Evolutionary conservation across 2,888 invertebrate genomes (phyloP).

Genomic region (Microctonus aethiopoides): DNA sequence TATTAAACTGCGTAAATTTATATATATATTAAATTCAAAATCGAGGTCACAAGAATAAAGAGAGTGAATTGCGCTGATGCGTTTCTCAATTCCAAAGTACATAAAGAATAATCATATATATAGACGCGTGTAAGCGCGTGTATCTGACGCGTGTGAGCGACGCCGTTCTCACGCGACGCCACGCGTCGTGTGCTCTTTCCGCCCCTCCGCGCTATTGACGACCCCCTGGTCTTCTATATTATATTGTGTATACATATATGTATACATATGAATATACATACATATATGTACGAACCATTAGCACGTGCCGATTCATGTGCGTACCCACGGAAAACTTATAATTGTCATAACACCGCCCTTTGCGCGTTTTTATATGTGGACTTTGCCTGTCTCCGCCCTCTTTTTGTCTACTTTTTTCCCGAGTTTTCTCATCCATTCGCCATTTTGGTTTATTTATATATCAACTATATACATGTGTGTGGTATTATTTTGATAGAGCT

Average conservation of each 20-base stretch:
- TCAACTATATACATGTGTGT: too few relatives aligned
- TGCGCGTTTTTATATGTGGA: conserved; percentile 1
- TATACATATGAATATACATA: neutral
- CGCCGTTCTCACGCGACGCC: conserved; percentile 64
- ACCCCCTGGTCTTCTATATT: conserved; percentile 27
- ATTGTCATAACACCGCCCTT: conserved; percentile 61
- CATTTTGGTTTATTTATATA: neutral
- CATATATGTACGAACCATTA: conserved; percentile 8
- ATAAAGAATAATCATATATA: neutral
- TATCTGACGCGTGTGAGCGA: conserved; percentile 62
- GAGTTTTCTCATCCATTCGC: neutral
- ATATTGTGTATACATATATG: neutral
- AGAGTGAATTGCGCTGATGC: neutral
- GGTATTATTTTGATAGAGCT: neutral
- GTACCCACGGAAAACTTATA: conserved; percentile 60
- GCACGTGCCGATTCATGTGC: conserved; percentile 55
- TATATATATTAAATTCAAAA: neutral
- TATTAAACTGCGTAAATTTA: neutral
- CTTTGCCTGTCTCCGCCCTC: neutral
- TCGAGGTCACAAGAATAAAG: conserved; percentile 3
- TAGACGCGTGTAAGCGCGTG: conserved; percentile 39
- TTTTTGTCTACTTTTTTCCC: conserved; percentile 3
- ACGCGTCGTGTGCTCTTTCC: conserved; percentile 49
- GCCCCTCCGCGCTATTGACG: conserved; percentile 32
- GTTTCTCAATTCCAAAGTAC: conserved; percentile 7